phyloP scores from a whole-genome alignment of 2,888 invertebrate species.

The Eudemis profundana region DNA sequence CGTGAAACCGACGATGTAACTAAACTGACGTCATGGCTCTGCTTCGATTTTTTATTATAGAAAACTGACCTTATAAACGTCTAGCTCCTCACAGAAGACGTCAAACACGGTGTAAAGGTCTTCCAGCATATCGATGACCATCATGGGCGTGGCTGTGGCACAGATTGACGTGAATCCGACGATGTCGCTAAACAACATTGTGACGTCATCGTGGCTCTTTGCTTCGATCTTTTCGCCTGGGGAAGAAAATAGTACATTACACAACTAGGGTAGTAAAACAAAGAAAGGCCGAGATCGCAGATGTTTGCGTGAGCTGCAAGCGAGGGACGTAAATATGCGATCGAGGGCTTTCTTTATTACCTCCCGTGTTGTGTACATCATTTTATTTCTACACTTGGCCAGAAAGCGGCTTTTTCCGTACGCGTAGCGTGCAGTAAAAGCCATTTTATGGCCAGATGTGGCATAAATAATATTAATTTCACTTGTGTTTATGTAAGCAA shows the following conservation, averaged over 20 bases:
- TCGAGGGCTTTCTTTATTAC: too few relatives aligned
- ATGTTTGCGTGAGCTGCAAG: too few relatives aligned
- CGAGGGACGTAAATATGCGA: too few relatives aligned
- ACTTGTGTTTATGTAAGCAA: too few relatives aligned
- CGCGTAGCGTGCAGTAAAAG: too few relatives aligned
- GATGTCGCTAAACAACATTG: constrained; percentile 98
- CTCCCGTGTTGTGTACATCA: too few relatives aligned
- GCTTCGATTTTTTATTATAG: not conserved
- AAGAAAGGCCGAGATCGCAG: too few relatives aligned
- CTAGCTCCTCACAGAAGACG: constrained; percentile 95
- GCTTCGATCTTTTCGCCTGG: constrained; percentile 95
- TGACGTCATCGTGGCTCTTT: constrained; percentile 96
- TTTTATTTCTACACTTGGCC: too few relatives aligned
- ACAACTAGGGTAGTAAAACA: not conserved
- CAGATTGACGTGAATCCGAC: constrained; percentile 98
- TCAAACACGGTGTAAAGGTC: constrained; percentile 97
- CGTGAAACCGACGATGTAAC: constrained; percentile 98
- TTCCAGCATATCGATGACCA: constrained; percentile 98
- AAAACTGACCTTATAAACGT: constrained; percentile 94
- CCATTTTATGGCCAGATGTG: too few relatives aligned
- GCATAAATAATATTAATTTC: too few relatives aligned
- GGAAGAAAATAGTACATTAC: constrained; percentile 24
- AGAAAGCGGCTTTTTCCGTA: too few relatives aligned
- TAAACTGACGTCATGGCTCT: constrained; percentile 97
- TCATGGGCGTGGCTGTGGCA: constrained; percentile 97